Conservation (phyloP, 2,888 invertebrate genomes). For the Coelogynopora nodosa region DNA sequence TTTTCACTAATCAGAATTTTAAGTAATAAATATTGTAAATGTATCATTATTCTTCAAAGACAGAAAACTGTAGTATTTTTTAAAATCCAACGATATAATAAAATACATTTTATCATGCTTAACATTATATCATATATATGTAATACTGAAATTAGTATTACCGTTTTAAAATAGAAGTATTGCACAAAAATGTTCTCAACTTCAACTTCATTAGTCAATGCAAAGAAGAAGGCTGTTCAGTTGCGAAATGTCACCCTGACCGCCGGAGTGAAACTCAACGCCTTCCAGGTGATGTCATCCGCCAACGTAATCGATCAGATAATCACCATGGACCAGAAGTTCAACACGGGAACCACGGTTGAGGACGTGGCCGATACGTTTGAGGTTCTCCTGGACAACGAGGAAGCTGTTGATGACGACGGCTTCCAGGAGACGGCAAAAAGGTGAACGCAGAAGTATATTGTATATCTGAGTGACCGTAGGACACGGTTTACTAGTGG, state of each 20-base stretch:
- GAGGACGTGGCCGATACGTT: background rate
- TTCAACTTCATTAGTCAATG: background rate
- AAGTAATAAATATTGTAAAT: no score
- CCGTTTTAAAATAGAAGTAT: no score
- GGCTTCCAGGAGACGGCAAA: background rate
- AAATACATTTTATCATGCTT: no score
- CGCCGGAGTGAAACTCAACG: background rate
- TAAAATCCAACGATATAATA: no score
- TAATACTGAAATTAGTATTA: no score
- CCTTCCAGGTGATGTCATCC: background rate
- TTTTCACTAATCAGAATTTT: no score
- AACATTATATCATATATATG: no score
- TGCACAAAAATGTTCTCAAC: background rate
- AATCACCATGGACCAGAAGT: background rate
- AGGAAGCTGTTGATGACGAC: background rate
- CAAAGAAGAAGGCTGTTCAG: background rate
- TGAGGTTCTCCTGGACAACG: background rate
- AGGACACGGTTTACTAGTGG: no score
- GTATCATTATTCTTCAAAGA: no score
- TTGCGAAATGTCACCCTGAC: background rate
- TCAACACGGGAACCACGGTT: background rate
- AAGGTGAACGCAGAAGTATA: no score
- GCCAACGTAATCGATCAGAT: background rate
- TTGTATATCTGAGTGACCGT: no score
- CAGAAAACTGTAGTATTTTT: no score